phyloP scores from a whole-genome alignment of 2,888 invertebrate genomes.

The Onchidella celtica region DNA sequence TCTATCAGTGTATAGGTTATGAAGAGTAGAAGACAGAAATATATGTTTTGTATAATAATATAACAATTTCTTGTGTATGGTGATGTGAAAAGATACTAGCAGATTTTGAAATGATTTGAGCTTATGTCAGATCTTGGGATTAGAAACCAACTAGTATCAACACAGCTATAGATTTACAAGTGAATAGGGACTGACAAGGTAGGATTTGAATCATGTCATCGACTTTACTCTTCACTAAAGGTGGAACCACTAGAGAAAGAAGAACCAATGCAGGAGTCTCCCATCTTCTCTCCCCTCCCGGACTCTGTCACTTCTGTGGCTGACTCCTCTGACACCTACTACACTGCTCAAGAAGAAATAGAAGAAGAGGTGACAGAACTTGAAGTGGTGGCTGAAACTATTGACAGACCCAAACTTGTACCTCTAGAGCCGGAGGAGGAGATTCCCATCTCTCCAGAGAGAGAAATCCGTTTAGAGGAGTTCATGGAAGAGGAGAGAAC shows the following conservation, averaged over 20 bases:
- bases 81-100: no score
- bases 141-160: no score
- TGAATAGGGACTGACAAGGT: no score
- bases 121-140: no score
- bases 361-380: constrained; percentile 60
- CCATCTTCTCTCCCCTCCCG: constrained; percentile 55
- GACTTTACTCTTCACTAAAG: neutral
- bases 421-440: constrained; percentile 59
- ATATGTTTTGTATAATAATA: no score
- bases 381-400: constrained; percentile 56
- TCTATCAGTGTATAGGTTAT: no score
- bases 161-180: no score
- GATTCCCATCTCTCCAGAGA: constrained; percentile 56
- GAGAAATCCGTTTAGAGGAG: constrained; percentile 54
- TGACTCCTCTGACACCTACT: constrained; percentile 52
- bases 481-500: constrained; percentile 43
- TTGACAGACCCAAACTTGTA: constrained; percentile 66
- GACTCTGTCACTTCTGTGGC: constrained; percentile 53
- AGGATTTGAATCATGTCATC: no score
- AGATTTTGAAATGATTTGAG: no score
- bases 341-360: constrained; percentile 58
- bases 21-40: no score
- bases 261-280: constrained; percentile 61
- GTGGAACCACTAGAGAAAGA: constrained; percentile 59
- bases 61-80: no score